A percentile compares a stretch with the other conserved stretches of the same genome.
These are phyloP conservation scores for Smittia sp. DNA, from an alignment of 2,888 invertebrate genomes.

Conservation along the genomic window DNA sequence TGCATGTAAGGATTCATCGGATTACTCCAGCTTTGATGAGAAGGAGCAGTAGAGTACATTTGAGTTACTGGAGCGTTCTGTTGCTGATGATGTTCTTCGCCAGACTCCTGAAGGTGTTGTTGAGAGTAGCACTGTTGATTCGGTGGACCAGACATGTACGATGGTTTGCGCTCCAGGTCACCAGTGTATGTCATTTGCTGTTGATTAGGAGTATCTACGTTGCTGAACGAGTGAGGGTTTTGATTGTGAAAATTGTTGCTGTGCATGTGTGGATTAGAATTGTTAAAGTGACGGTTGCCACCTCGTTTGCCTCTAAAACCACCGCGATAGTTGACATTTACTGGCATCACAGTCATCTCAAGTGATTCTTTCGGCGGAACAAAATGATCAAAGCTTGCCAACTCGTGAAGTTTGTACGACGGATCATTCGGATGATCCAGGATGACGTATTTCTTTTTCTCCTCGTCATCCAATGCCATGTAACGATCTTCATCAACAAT, in stretches of 20 bases:
- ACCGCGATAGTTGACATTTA: background rate
- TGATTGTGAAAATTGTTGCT: background rate
- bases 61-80: background rate
- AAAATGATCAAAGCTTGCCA: slow-evolving; percentile 13
- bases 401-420: background rate
- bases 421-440: background rate
- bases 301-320: background rate
- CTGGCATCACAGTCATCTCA: slow-evolving; percentile 14
- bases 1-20: background rate
- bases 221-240: background rate
- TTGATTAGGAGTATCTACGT: background rate
- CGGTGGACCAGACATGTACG: background rate
- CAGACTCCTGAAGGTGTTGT: background rate
- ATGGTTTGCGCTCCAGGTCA: background rate
- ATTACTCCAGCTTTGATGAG: background rate
- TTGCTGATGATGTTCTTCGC: background rate
- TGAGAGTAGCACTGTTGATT: background rate
- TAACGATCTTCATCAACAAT: background rate
- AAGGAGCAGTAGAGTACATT: background rate
- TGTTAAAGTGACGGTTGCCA: background rate
- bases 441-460: slow-evolving; percentile 21
- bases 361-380: background rate
- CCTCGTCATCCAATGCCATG: slow-evolving; percentile 2
- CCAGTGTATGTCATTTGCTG: background rate
- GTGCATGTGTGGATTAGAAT: background rate